These are phyloP conservation scores for Cerastis rubricosa DNA, from an alignment of 2,888 invertebrate genomes.

Conservation along the genomic window DNA sequence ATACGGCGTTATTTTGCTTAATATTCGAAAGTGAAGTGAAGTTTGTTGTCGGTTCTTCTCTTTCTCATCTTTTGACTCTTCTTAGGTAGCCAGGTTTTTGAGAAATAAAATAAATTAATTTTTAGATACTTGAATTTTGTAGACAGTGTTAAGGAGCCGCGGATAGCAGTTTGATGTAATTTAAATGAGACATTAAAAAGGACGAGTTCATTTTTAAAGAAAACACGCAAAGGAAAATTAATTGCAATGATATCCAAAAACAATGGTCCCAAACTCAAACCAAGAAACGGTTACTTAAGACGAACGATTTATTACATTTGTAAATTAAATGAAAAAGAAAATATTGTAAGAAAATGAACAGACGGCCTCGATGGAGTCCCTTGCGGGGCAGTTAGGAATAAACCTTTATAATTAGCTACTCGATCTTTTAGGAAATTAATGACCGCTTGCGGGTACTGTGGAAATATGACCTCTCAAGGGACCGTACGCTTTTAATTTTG, in stretches of 20 bases:
- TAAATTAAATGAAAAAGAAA: conserved; percentile 63
- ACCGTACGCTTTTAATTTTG: conserved; percentile 55
- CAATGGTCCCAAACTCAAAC: conserved; percentile 18
- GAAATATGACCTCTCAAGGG: conserved; percentile 47
- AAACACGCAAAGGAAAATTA: background rate
- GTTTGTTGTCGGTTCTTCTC: background rate
- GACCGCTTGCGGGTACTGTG: conserved; percentile 53
- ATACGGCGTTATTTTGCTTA: too few relatives aligned
- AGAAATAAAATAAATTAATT: background rate
- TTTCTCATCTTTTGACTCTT: background rate
- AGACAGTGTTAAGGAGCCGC: background rate
- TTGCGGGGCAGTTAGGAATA: conserved; percentile 58
- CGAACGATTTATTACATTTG: conserved; percentile 60
- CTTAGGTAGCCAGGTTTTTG: background rate
- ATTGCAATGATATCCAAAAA: conserved; percentile 13
- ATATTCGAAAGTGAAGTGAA: too few relatives aligned
- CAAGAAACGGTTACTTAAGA: conserved; percentile 32
- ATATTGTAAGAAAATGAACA: conserved; percentile 64
- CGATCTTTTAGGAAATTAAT: conserved; percentile 71
- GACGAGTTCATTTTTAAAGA: too few relatives aligned
- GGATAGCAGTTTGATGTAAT: background rate
- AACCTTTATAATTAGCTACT: conserved; percentile 66
- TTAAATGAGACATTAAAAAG: background rate
- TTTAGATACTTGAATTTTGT: background rate
- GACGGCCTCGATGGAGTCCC: conserved; percentile 53